Conservation (phyloP, 2,797 vertebrate genomes). For the Periophthalmus magnuspinnatus region DNA sequence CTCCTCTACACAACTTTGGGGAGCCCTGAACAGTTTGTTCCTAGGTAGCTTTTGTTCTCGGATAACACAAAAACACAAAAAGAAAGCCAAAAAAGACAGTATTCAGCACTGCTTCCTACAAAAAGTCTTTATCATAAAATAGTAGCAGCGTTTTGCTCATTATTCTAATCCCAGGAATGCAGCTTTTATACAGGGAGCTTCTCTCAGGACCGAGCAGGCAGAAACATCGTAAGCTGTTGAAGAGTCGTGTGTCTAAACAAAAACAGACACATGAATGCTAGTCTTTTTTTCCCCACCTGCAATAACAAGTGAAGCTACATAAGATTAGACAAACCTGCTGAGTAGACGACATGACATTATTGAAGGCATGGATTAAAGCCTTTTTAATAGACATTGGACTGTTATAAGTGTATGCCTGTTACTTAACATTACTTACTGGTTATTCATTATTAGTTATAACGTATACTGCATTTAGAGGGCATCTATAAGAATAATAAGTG, state of each 20-base stretch:
- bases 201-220: neutral
- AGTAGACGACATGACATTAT: neutral
- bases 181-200: neutral
- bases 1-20: conserved; percentile 51
- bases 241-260: neutral
- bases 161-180: conserved; percentile 16
- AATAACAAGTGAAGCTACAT: neutral
- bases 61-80: conserved; percentile 41
- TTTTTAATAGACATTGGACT: neutral
- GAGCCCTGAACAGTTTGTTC: conserved; percentile 61
- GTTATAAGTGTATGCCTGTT: neutral
- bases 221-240: neutral
- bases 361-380: conserved; percentile 2
- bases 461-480: too few relatives aligned
- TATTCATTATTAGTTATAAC: too few relatives aligned
- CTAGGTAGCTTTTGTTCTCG: conserved; percentile 49
- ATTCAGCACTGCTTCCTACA: conserved; percentile 35
- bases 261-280: neutral
- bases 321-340: neutral
- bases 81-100: conserved; percentile 30
- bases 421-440: too few relatives aligned
- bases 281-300: neutral
- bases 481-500: too few relatives aligned
- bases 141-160: conserved; percentile 26
- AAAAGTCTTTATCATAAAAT: conserved; percentile 42